Conservation (phyloP, 1,140 invertebrate genomes). For the Riptortus pedestris region DNA sequence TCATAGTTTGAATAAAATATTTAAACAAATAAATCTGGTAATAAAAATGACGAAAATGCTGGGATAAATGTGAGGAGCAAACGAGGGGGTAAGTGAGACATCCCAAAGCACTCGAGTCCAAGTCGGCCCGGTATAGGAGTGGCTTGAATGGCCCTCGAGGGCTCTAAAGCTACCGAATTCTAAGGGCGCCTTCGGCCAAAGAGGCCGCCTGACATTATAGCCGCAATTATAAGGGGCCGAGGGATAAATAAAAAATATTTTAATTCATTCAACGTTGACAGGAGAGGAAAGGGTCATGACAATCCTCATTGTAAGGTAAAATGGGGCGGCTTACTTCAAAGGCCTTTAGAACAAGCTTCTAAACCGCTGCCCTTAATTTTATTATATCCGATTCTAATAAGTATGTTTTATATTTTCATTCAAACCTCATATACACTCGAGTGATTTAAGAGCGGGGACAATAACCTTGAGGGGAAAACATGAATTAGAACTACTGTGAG, state of each 20-base stretch:
- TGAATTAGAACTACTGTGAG: too few species aligned
- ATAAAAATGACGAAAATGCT: too few species aligned
- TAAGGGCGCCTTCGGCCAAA: neutral
- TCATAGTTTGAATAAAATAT: too few species aligned
- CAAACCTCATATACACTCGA: too few species aligned
- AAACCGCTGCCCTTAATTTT: neutral
- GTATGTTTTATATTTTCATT: slow-evolving; percentile 4
- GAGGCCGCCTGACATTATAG: slow-evolving; percentile 6
- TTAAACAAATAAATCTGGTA: too few species aligned
- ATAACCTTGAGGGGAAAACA: too few species aligned
- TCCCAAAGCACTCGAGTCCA: too few species aligned
- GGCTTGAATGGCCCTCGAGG: neutral
- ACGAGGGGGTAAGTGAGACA: too few species aligned
- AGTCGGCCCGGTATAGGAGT: neutral
- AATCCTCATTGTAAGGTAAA: neutral
- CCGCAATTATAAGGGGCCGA: slow-evolving; percentile 3
- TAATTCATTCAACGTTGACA: neutral
- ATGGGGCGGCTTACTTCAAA: neutral
- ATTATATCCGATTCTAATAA: neutral
- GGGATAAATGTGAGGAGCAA: too few species aligned
- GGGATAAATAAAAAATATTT: neutral
- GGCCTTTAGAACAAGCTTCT: neutral
- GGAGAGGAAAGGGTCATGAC: slow-evolving; percentile 5
- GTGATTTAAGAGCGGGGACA: too few species aligned
- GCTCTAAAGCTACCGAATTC: slow-evolving; percentile 5